A percentile compares a stretch with the other conserved stretches of the same genome.
Conservation (phyloP, 2,888 invertebrate species). For the Epinotia bilunana region DNA sequence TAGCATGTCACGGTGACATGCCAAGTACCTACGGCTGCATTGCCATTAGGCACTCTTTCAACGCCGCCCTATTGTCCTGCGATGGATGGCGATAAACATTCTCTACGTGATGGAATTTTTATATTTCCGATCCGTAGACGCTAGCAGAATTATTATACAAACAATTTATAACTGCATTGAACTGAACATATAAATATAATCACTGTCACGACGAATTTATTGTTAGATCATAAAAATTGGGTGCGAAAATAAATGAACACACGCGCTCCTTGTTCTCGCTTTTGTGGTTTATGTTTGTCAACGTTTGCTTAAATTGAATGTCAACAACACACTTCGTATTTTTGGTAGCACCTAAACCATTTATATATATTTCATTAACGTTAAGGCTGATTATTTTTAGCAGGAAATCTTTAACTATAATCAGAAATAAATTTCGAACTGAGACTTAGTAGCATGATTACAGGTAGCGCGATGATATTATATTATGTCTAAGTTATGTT, state of each 20-base stretch:
- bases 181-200: slow-evolving; percentile 50
- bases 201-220: slow-evolving; percentile 21
- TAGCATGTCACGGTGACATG: slow-evolving; percentile 51
- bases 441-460: slow-evolving; percentile 18
- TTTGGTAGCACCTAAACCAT: slow-evolving; percentile 7
- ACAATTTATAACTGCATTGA: slow-evolving; percentile 45
- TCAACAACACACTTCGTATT: slow-evolving; percentile 33
- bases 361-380: neutral
- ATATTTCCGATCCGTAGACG: slow-evolving; percentile 78
- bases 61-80: slow-evolving; percentile 78
- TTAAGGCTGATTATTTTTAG: neutral
- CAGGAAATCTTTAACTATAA: neutral
- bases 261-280: slow-evolving; percentile 11
- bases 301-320: slow-evolving; percentile 17
- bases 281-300: slow-evolving; percentile 1
- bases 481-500: slow-evolving; percentile 24
- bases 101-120: slow-evolving; percentile 81
- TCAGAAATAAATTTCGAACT: slow-evolving; percentile 22
- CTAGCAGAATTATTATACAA: slow-evolving; percentile 62
- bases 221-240: slow-evolving; percentile 5
- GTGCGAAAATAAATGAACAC: slow-evolving; percentile 11
- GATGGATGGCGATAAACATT: slow-evolving; percentile 73
- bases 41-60: slow-evolving; percentile 66
- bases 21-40: slow-evolving; percentile 50
- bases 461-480: slow-evolving; percentile 20